phyloP scores from a whole-genome alignment of 2,888 invertebrate species.

The Chesias legatella region DNA sequence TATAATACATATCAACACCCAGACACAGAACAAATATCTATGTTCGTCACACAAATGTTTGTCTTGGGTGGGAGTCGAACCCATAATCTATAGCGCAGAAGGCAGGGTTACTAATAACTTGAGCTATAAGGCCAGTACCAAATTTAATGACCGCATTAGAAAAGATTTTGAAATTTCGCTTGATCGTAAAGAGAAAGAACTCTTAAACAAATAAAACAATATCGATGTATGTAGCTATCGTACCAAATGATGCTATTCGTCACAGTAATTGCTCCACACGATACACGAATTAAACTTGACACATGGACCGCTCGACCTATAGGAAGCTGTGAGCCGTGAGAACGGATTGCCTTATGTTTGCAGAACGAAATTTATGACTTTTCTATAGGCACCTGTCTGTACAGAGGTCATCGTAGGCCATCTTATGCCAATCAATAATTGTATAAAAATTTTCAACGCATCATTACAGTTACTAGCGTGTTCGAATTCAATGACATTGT shows the following conservation, averaged over 20 bases:
- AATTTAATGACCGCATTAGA: background rate
- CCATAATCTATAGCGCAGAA: too few species aligned
- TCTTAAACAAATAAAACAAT: constrained; percentile 24
- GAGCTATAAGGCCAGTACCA: too few species aligned
- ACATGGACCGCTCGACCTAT: constrained; percentile 25
- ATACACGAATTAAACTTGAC: constrained; percentile 37
- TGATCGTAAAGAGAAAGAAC: constrained; percentile 17
- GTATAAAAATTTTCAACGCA: constrained; percentile 27
- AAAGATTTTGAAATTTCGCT: constrained; percentile 6
- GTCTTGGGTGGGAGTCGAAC: too few species aligned
- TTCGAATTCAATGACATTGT: constrained; percentile 1
- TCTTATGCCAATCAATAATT: constrained; percentile 42
- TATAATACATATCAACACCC: too few species aligned
- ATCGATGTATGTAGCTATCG: constrained; percentile 15
- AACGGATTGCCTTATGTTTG: constrained; percentile 29
- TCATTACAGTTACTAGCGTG: constrained; percentile 9
- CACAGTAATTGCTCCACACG: constrained; percentile 34
- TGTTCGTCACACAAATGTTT: too few species aligned
- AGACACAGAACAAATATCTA: too few species aligned
- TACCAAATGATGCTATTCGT: constrained; percentile 34
- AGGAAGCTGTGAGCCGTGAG: constrained; percentile 35
- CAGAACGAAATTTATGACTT: constrained; percentile 42
- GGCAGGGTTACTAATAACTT: too few species aligned
- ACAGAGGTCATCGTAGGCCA: constrained; percentile 42
- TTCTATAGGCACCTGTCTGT: constrained; percentile 40